Conservation (phyloP, 2,113 vertebrate species). For the Mustela lutreola region DNA sequence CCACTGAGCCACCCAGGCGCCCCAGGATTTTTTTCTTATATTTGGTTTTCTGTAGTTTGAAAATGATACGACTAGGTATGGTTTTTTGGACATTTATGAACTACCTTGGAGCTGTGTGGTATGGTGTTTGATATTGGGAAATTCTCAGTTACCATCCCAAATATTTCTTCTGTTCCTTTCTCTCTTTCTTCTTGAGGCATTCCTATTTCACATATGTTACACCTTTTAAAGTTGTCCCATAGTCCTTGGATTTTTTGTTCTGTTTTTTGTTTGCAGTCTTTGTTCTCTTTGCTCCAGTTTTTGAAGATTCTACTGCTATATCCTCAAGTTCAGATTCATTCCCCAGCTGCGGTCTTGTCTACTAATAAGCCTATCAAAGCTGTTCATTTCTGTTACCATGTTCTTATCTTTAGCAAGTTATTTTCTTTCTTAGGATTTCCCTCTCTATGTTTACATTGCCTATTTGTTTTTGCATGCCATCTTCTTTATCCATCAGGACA, state of each 20-base stretch:
- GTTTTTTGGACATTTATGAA: neutral
- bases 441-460: neutral
- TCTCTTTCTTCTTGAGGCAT: neutral
- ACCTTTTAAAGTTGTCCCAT: neutral
- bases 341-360: neutral
- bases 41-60: neutral
- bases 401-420: conserved; percentile 3
- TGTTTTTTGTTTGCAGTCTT: neutral
- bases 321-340: neutral
- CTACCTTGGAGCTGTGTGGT: neutral
- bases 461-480: neutral
- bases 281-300: neutral
- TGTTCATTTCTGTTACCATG: neutral
- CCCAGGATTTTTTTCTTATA: neutral
- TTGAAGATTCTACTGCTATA: neutral
- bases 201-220: neutral
- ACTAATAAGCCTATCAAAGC: neutral
- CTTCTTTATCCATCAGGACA: neutral
- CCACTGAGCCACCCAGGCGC: no score
- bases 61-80: neutral
- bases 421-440: neutral
- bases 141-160: neutral
- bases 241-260: neutral
- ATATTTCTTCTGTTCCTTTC: neutral
- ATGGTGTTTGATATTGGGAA: neutral